phyloP scores from a whole-genome alignment of 2,797 vertebrate species.

The Oryzias dopingdopingensis region DNA sequence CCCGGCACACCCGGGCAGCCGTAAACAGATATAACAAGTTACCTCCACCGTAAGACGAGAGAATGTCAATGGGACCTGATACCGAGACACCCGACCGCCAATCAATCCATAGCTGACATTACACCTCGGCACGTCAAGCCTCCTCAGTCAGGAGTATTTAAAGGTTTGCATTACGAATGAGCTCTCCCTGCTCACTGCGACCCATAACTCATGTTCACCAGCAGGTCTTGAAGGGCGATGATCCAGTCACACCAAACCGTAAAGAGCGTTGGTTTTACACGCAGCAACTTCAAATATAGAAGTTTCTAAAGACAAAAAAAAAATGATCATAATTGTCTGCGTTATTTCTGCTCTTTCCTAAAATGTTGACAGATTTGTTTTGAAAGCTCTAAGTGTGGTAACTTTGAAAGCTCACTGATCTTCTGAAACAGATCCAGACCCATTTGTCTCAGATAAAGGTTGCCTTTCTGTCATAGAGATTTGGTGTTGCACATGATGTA shows the following conservation, averaged over 20 bases:
- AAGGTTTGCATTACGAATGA: slow-evolving; percentile 63
- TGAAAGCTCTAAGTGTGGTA: slow-evolving; percentile 64
- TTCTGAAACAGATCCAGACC: slow-evolving; percentile 64
- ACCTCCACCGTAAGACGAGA: slow-evolving; percentile 76
- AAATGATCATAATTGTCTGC: too few relatives aligned
- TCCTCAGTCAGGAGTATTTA: slow-evolving; percentile 34
- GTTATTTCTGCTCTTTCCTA: too few relatives aligned
- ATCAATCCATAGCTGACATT: slow-evolving; percentile 71
- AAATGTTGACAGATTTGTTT: slow-evolving; percentile 54
- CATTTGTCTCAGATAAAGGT: background rate
- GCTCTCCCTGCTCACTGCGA: slow-evolving; percentile 6
- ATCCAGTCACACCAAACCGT: slow-evolving; percentile 58
- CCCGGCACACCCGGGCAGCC: slow-evolving; percentile 66
- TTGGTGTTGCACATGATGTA: too few relatives aligned
- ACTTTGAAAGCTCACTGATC: slow-evolving; percentile 69
- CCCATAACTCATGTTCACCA: slow-evolving; percentile 55
- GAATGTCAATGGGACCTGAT: slow-evolving; percentile 79
- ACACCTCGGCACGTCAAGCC: slow-evolving; percentile 58
- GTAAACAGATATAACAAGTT: slow-evolving; percentile 65
- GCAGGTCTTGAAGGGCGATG: slow-evolving; percentile 56
- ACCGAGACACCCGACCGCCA: slow-evolving; percentile 68
- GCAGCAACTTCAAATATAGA: slow-evolving; percentile 30
- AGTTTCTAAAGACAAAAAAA: background rate
- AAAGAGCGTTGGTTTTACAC: slow-evolving; percentile 41
- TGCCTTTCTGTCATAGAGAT: too few relatives aligned